Percentiles rank a stretch among this genome's conserved stretches.
phyloP scores from a whole-genome alignment of 2,888 invertebrate genomes.

The Parnassius orleans region DNA sequence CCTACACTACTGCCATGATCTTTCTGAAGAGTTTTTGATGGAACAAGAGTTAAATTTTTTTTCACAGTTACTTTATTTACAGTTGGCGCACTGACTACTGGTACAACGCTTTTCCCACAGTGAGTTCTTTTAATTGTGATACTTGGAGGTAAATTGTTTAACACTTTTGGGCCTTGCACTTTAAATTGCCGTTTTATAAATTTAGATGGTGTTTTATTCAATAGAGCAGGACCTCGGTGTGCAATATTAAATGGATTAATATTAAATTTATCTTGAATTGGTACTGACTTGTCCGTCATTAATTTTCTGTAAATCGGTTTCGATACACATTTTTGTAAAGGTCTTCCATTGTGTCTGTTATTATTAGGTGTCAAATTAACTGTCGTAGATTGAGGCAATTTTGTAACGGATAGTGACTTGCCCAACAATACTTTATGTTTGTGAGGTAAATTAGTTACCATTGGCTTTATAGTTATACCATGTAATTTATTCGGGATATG shows the following conservation, averaged over 20 bases:
- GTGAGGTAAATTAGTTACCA: conserved; percentile 34
- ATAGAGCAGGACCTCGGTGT: conserved; percentile 31
- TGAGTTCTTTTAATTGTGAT: conserved; percentile 55
- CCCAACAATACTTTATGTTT: conserved; percentile 38
- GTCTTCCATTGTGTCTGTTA: conserved; percentile 41
- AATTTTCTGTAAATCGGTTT: conserved; percentile 19
- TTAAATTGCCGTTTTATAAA: conserved; percentile 34
- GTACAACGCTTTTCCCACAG: background rate
- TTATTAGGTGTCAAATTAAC: conserved; percentile 41
- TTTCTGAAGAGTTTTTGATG: conserved; percentile 9
- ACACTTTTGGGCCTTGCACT: conserved; percentile 35
- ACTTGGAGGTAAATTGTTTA: conserved; percentile 54
- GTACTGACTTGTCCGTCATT: conserved; percentile 27
- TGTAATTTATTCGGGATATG: conserved; percentile 58
- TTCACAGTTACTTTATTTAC: conserved; percentile 7
- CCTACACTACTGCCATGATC: conserved; percentile 19
- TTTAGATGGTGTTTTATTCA: conserved; percentile 33
- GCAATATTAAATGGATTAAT: conserved; percentile 38
- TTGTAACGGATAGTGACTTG: conserved; percentile 17
- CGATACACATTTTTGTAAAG: conserved; percentile 27
- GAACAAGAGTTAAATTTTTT: conserved; percentile 27
- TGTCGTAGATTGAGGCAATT: conserved; percentile 27
- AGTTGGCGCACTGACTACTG: background rate
- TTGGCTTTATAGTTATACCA: conserved; percentile 53
- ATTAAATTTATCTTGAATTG: conserved; percentile 30